These are phyloP conservation scores for Porites cylindrica DNA, from an alignment of 92 coral and sea anemone species.

Conservation along the genomic window DNA sequence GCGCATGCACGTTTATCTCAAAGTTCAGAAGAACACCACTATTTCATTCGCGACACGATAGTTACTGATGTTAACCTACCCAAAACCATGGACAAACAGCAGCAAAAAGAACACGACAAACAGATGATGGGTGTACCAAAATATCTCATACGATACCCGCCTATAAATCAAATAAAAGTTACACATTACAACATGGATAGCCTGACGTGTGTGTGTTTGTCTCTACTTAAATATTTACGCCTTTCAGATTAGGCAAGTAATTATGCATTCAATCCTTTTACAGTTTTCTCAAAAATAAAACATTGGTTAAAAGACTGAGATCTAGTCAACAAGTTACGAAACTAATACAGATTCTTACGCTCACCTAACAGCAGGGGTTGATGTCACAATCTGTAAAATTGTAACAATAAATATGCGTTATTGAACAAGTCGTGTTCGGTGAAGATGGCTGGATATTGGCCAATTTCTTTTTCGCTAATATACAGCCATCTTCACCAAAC, in stretches of 20 bases:
- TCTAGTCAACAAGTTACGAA: background rate
- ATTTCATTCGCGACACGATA: background rate
- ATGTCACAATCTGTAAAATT: slow-evolving; percentile 60
- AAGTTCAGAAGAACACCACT: background rate
- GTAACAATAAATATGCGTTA: background rate
- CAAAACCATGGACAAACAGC: slow-evolving; percentile 81
- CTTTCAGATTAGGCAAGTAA: too few relatives aligned
- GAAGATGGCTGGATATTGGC: too few relatives aligned
- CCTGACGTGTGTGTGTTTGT: too few relatives aligned
- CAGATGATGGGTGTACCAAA: slow-evolving; percentile 87
- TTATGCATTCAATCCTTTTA: too few relatives aligned
- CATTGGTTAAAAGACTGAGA: too few relatives aligned
- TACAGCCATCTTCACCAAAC: too few relatives aligned
- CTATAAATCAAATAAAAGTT: background rate
- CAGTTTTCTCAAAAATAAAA: too few relatives aligned
- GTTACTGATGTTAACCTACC: slow-evolving; percentile 49
- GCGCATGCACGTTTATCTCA: too few relatives aligned
- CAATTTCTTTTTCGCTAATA: too few relatives aligned
- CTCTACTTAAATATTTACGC: too few relatives aligned
- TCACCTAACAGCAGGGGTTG: slow-evolving; percentile 71
- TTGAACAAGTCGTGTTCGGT: too few relatives aligned
- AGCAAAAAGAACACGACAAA: slow-evolving; percentile 73
- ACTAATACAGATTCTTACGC: background rate
- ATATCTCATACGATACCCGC: slow-evolving; percentile 71
- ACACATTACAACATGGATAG: background rate